Conservation (phyloP, 2,113 vertebrate species). For the Nothoprocta pentlandii region DNA sequence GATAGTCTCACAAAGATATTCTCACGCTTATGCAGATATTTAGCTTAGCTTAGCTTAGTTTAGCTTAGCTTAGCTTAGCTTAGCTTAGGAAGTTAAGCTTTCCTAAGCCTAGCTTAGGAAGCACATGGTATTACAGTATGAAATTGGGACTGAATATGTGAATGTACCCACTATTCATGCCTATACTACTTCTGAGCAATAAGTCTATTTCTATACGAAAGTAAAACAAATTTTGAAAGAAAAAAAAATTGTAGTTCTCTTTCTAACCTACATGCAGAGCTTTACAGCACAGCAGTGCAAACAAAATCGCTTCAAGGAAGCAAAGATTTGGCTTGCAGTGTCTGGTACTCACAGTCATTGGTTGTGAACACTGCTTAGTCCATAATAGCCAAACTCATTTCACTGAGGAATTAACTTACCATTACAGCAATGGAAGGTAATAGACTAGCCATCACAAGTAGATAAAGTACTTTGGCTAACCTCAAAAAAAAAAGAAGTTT, state of each 20-base stretch:
- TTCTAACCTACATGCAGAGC: background rate
- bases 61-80: background rate
- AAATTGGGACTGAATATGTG: background rate
- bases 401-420: background rate
- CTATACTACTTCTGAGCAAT: background rate
- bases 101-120: background rate
- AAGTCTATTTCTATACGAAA: background rate
- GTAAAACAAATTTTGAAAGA: background rate
- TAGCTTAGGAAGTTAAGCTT: background rate
- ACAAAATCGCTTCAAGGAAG: background rate
- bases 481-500: rapidly evolving
- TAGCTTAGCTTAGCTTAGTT: background rate
- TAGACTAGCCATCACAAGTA: background rate
- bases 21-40: background rate
- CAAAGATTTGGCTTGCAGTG: background rate
- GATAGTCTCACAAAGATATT: too few species aligned
- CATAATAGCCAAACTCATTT: background rate
- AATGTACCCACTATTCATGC: background rate
- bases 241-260: background rate
- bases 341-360: background rate
- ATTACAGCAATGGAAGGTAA: background rate
- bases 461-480: background rate
- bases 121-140: background rate
- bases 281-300: background rate
- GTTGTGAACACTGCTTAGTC: background rate